These are phyloP conservation scores for Belgica antarctica DNA, from an alignment of 2,888 invertebrate genomes.

Conservation along the genomic window DNA sequence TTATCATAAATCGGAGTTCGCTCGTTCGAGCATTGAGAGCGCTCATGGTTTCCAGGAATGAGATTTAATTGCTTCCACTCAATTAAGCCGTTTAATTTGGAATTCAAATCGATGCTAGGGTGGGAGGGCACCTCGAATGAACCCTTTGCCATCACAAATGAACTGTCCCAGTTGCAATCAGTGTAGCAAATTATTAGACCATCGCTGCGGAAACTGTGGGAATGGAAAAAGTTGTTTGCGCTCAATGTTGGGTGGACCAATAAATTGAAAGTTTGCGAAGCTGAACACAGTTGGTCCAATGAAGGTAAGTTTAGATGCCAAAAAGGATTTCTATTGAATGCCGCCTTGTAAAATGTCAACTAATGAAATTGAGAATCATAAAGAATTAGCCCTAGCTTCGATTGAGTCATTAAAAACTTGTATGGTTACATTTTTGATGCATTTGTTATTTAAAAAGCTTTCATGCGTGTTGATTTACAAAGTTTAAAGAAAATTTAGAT, in stretches of 20 bases:
- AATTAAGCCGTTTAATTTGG: constrained; percentile 18
- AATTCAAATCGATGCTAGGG: constrained; percentile 14
- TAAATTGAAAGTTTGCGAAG: too few relatives aligned
- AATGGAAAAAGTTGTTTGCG: neutral
- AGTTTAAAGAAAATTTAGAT: too few relatives aligned
- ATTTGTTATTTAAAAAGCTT: too few relatives aligned
- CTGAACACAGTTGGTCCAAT: too few relatives aligned
- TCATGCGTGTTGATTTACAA: too few relatives aligned
- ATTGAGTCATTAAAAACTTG: too few relatives aligned
- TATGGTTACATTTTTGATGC: too few relatives aligned
- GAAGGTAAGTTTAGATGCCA: neutral
- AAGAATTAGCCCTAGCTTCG: too few relatives aligned
- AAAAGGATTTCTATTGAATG: neutral
- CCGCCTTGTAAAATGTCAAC: too few relatives aligned
- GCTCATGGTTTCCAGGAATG: constrained; percentile 53
- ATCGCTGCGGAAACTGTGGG: constrained; percentile 20
- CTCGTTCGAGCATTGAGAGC: constrained; percentile 53
- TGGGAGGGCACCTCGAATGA: constrained; percentile 22
- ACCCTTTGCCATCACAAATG: constrained; percentile 25
- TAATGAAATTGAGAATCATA: too few relatives aligned
- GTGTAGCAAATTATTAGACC: constrained; percentile 31
- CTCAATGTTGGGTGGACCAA: too few relatives aligned
- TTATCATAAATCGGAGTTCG: constrained; percentile 55
- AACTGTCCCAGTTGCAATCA: constrained; percentile 38
- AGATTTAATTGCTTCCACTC: constrained; percentile 45